phyloP scores from a whole-genome alignment of 2,888 invertebrate genomes.

The Idaea biselata region DNA sequence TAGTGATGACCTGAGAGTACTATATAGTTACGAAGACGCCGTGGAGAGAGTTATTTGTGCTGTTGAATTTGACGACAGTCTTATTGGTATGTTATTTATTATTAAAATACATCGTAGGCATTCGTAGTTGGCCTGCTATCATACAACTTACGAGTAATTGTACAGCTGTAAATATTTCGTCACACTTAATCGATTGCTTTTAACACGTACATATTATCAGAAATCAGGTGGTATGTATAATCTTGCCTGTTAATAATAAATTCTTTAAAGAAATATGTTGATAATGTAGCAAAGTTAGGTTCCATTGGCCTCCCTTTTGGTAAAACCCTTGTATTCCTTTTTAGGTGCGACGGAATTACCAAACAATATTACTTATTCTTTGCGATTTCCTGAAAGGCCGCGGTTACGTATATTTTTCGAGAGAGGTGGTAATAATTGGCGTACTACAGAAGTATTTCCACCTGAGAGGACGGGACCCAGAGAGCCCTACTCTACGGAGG shows the following conservation, averaged over 20 bases:
- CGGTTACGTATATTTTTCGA: conserved; percentile 61
- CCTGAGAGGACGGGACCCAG: conserved; percentile 85
- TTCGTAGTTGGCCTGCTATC: too few relatives aligned
- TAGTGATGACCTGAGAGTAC: conserved; percentile 49
- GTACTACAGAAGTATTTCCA: conserved; percentile 84
- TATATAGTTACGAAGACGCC: conserved; percentile 54
- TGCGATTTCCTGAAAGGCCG: conserved; percentile 84
- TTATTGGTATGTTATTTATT: conserved; percentile 47
- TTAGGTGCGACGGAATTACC: conserved; percentile 61
- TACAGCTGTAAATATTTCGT: too few relatives aligned
- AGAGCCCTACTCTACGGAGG: conserved; percentile 75
- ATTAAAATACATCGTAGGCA: too few relatives aligned
- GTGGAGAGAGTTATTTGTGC: conserved; percentile 71
- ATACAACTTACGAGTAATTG: too few relatives aligned
- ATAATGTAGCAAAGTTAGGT: too few relatives aligned
- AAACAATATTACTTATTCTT: conserved; percentile 69
- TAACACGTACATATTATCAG: too few relatives aligned
- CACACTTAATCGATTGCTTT: too few relatives aligned
- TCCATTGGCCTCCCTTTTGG: neutral
- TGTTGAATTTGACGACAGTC: conserved; percentile 80
- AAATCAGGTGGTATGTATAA: too few relatives aligned
- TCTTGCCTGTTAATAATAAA: too few relatives aligned
- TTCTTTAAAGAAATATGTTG: too few relatives aligned
- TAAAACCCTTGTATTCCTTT: conserved; percentile 16
- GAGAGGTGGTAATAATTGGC: conserved; percentile 77